A percentile compares a stretch with the other conserved stretches of the same genome.
phyloP scores from a whole-genome alignment of 2,113 vertebrate genomes.

The Antidorcas marsupialis region DNA sequence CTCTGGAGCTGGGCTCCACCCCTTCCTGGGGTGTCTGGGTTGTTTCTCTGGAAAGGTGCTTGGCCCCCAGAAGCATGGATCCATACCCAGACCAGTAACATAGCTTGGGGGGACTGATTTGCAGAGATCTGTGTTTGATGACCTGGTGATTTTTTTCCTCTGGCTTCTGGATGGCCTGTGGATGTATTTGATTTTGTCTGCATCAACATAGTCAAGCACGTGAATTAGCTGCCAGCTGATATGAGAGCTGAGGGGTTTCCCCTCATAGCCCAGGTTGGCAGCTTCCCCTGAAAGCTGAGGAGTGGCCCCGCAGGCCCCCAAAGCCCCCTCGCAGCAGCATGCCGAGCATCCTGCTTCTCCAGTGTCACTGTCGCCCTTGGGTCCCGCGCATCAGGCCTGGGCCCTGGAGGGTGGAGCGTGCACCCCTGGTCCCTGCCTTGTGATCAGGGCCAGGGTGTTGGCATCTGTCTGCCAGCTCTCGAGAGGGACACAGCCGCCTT shows the following conservation, averaged over 20 bases:
- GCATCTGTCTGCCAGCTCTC: neutral
- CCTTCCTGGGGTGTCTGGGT: neutral
- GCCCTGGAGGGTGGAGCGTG: neutral
- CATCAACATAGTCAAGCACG: neutral
- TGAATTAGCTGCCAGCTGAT: neutral
- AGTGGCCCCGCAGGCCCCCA: neutral
- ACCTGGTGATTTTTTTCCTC: neutral
- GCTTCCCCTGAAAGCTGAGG: neutral
- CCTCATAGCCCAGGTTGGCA: neutral
- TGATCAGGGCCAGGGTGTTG: neutral
- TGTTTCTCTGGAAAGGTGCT: no score
- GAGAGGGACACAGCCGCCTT: rapidly evolving
- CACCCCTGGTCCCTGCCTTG: no score
- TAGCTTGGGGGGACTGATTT: rapidly evolving
- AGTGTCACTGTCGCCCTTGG: rapidly evolving
- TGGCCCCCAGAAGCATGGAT: neutral
- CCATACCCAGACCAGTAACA: rapidly evolving
- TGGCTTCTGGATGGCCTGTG: neutral
- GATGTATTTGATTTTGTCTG: neutral
- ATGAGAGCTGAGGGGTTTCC: neutral
- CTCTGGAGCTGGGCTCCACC: neutral
- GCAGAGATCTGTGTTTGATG: neutral
- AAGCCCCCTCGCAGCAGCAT: rapidly evolving
- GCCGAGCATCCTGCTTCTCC: rapidly evolving
- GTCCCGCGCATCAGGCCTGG: rapidly evolving